phyloP scores from a whole-genome alignment of 1,140 invertebrate species.

The Sarcophaga peregrina region DNA sequence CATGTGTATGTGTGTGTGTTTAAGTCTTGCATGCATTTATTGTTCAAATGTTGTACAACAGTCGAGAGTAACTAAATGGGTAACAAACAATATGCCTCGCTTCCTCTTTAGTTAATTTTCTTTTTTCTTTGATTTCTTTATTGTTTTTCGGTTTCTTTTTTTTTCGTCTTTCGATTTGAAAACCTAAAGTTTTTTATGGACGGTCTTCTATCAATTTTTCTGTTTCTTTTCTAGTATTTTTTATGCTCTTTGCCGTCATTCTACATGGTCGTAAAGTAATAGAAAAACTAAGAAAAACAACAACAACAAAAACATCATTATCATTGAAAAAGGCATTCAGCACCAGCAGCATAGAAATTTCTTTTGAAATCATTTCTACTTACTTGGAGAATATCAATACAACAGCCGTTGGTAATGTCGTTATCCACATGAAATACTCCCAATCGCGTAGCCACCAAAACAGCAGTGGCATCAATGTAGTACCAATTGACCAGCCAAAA shows the following conservation, averaged over 20 bases:
- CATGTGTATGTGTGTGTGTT: not conserved
- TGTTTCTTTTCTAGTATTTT: not conserved
- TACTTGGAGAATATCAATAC: constrained; percentile 67
- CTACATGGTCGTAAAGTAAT: no score
- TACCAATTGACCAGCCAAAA: constrained; percentile 68
- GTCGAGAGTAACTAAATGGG: not conserved
- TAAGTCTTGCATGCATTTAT: constrained; percentile 10
- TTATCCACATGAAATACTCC: constrained; percentile 69
- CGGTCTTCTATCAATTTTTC: constrained; percentile 10
- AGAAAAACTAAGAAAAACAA: no score
- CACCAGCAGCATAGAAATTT: not conserved
- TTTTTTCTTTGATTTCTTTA: not conserved
- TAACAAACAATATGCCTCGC: not conserved
- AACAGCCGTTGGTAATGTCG: constrained; percentile 65
- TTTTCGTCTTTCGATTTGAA: not conserved
- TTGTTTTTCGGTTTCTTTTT: not conserved
- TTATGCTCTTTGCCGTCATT: not conserved
- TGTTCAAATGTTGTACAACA: constrained; percentile 4
- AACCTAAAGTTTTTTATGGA: constrained; percentile 9
- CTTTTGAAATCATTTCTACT: constrained; percentile 48
- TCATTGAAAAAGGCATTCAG: not conserved
- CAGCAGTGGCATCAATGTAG: constrained; percentile 70
- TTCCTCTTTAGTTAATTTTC: not conserved
- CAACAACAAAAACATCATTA: no score
- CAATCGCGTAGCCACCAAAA: constrained; percentile 72